Conservation (phyloP, 2,797 vertebrate genomes). For the Centropyge bicolor region DNA sequence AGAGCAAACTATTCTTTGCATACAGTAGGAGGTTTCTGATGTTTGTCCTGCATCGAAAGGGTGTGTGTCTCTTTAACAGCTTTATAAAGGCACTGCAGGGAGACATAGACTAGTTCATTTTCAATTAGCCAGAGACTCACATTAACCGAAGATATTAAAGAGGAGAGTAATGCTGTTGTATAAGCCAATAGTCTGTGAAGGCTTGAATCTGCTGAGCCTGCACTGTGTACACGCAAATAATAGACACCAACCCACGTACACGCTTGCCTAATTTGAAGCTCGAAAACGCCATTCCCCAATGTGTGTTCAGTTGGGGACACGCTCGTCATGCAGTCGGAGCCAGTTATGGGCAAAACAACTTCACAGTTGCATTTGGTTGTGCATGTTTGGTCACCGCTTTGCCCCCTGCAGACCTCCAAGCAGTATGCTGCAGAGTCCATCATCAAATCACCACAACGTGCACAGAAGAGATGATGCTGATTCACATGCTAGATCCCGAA, state of each 20-base stretch:
- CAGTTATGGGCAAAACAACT: slow-evolving; percentile 26
- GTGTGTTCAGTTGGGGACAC: slow-evolving; percentile 26
- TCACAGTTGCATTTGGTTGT: slow-evolving; percentile 29
- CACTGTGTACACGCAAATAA: slow-evolving; percentile 57
- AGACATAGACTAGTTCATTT: slow-evolving; percentile 81
- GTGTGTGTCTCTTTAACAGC: slow-evolving; percentile 72
- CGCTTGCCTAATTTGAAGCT: slow-evolving; percentile 28
- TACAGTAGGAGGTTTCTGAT: slow-evolving; percentile 58
- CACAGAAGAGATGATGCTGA: slow-evolving; percentile 4
- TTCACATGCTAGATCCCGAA: slow-evolving; percentile 11
- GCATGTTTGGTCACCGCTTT: slow-evolving; percentile 28
- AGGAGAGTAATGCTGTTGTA: slow-evolving; percentile 77
- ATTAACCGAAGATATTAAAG: slow-evolving; percentile 85
- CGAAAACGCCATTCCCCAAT: slow-evolving; percentile 18
- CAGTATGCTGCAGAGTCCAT: slow-evolving; percentile 24
- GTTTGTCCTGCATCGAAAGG: slow-evolving; percentile 51
- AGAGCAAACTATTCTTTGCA: slow-evolving; percentile 55
- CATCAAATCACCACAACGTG: slow-evolving; percentile 27
- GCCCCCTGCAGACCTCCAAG: slow-evolving; percentile 30
- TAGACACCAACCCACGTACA: slow-evolving; percentile 34
- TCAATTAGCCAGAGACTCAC: slow-evolving; percentile 84
- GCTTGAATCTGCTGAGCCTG: slow-evolving; percentile 78
- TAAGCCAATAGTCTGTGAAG: slow-evolving; percentile 82
- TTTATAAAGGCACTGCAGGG: slow-evolving; percentile 75
- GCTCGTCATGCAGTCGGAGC: slow-evolving; percentile 22